Conservation (phyloP, 2,113 vertebrate genomes). For the Misgurnus anguillicaudatus region DNA sequence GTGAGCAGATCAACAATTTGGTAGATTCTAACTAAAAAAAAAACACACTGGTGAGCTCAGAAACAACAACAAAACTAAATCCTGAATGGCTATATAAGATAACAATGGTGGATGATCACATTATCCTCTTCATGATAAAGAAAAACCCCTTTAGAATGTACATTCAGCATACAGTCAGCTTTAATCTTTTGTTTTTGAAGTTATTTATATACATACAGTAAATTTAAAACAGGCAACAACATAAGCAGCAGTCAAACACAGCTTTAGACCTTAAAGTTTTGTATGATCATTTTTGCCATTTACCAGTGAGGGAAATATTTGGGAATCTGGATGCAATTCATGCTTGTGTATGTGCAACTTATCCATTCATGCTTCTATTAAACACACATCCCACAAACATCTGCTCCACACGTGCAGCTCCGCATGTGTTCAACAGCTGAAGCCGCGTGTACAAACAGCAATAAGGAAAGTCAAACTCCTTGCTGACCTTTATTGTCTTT, state of each 20-base stretch:
- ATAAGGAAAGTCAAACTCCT: constrained; percentile 27
- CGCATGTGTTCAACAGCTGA: constrained; percentile 17
- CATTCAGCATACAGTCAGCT: too few relatives aligned
- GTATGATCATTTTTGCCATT: constrained; percentile 13
- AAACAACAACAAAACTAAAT: too few relatives aligned
- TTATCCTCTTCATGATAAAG: too few relatives aligned
- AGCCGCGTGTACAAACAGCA: not conserved
- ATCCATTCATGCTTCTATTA: constrained; percentile 8
- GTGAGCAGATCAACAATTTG: too few relatives aligned
- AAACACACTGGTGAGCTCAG: too few relatives aligned
- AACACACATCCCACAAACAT: constrained; percentile 3
- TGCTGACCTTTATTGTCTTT: not conserved
- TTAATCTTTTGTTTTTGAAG: too few relatives aligned
- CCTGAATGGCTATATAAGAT: too few relatives aligned
- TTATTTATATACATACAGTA: too few relatives aligned
- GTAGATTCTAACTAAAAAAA: too few relatives aligned
- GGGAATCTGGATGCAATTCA: constrained; percentile 35
- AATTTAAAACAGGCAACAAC: not conserved
- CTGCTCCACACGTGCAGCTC: not conserved
- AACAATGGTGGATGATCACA: too few relatives aligned
- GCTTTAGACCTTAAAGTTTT: constrained; percentile 8
- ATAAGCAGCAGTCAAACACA: not conserved
- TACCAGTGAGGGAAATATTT: constrained; percentile 12
- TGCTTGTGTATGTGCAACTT: constrained; percentile 7
- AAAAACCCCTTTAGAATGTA: too few relatives aligned